A percentile compares a stretch with the other conserved stretches of the same genome.
Evolutionary conservation across 1,140 invertebrate species (phyloP).

Genomic region (Pinna nobilis): DNA sequence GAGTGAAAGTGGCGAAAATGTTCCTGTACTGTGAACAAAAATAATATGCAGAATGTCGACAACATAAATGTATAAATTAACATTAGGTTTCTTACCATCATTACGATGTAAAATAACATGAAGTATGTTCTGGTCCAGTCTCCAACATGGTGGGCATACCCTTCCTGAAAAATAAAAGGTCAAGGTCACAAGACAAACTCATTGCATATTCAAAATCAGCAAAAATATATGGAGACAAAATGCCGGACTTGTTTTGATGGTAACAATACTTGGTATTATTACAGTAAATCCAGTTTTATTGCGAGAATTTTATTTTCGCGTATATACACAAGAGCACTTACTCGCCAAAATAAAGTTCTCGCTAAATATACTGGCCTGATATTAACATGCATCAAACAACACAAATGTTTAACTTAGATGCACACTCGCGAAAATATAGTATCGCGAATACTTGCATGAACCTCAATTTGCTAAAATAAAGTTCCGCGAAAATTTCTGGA

Average conservation of each 20-base stretch:
- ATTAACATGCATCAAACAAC: too few species aligned
- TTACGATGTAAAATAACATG: slow-evolving; percentile 92
- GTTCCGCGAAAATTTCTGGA: too few species aligned
- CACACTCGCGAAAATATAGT: too few species aligned
- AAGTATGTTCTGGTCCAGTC: slow-evolving; percentile 84
- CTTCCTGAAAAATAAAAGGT: slow-evolving; percentile 61
- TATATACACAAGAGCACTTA: background rate
- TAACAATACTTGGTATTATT: background rate
- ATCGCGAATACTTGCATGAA: too few species aligned
- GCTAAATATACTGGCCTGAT: too few species aligned
- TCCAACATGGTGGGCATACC: slow-evolving; percentile 79
- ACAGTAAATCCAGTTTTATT: background rate
- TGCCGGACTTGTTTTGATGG: background rate
- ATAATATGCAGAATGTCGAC: background rate
- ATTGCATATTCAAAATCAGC: background rate
- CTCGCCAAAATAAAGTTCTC: background rate
- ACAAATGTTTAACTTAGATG: too few species aligned
- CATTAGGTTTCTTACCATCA: slow-evolving; percentile 80
- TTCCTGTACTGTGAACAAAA: background rate
- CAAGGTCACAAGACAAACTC: background rate
- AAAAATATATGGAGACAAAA: background rate
- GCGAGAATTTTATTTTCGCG: background rate
- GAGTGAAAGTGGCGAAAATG: too few species aligned
- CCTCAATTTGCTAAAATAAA: too few species aligned
- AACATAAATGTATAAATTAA: background rate